Conservation (phyloP, 1,140 invertebrate species). For the Heliconius nattereri region DNA sequence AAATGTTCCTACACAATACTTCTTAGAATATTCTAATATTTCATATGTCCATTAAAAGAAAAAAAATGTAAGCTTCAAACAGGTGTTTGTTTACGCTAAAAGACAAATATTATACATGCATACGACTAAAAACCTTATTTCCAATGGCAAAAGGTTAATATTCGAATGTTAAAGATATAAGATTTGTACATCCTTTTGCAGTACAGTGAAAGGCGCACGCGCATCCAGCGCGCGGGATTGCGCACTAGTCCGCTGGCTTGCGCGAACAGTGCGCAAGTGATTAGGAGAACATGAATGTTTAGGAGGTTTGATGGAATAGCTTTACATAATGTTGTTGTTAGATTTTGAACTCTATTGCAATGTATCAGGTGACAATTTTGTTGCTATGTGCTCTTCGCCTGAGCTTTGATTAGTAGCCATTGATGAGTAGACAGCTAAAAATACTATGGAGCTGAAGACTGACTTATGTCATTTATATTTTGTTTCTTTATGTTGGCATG, state of each 20-base stretch:
- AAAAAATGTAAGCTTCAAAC: too few relatives aligned
- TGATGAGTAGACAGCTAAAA: neutral
- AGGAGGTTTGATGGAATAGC: neutral
- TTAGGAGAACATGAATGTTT: constrained; percentile 60
- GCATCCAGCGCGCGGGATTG: constrained; percentile 54
- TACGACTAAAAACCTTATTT: neutral
- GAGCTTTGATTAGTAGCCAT: neutral
- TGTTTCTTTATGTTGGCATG: too few relatives aligned
- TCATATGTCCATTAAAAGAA: too few relatives aligned
- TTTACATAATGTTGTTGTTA: neutral
- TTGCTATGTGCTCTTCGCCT: neutral
- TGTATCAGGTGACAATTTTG: neutral
- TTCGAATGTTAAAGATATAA: neutral
- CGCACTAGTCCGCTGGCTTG: constrained; percentile 56
- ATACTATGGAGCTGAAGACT: neutral
- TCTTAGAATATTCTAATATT: too few relatives aligned
- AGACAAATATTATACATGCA: neutral
- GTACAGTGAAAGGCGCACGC: constrained; percentile 45
- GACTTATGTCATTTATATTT: neutral
- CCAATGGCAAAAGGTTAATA: neutral
- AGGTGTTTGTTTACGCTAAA: neutral
- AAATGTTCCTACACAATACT: too few relatives aligned
- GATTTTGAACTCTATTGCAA: neutral
- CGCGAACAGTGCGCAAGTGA: constrained; percentile 76
- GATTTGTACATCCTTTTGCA: neutral